Base-by-base conservation (phyloP, 2,888 invertebrate genomes). In the Trimorus sp. region DNA sequence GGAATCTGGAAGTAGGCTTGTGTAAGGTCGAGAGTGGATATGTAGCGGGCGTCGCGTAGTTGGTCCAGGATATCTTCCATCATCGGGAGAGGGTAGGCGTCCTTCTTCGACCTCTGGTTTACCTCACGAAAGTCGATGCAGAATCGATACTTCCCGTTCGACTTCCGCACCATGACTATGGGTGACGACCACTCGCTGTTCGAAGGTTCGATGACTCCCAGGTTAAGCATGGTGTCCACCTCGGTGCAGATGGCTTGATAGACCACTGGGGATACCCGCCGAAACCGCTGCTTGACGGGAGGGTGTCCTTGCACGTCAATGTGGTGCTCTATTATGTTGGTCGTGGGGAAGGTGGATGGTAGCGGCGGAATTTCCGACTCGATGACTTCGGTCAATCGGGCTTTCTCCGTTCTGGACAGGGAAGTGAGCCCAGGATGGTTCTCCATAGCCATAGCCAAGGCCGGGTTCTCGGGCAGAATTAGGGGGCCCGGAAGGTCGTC, bases 31-130 rank as follows among this genome's bases (percentile, higher is more conserved):
- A 48, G 11, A n/a, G 75, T 84, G 0, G 84, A 86, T 15, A 85
- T 83, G n/a, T 79, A 59, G 60, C 76, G 62, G 1, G 82, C 84
- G 9, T 65, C 14, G 15, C 66, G 56, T 2, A 84, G 68, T 48
- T 73, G 58, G 0, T 66, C 71, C 7, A 85, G 38, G 2, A 84
- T 80, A 0, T 63, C 62, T 6, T 56, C 59, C 70, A 84, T 84
- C 8, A 26, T 7, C 70, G 38, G 84, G 0, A 84, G 36, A 0
- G 83, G 85, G 40, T 85, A 85, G 0, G 83, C 83, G 7, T 80
- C 63, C 60, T 84, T 82, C 12, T 68, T 69, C 0, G 80, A 66
- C 16, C 58, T 40, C 7, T 45, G 16, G 48, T 83, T 84, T 3
- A 83, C 65, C 9, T 65, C 49, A 0, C 69, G 60, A 42, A 76